These are phyloP conservation scores for Papilio glaucus DNA, from an alignment of 1,140 invertebrate genomes.

Conservation along the genomic window DNA sequence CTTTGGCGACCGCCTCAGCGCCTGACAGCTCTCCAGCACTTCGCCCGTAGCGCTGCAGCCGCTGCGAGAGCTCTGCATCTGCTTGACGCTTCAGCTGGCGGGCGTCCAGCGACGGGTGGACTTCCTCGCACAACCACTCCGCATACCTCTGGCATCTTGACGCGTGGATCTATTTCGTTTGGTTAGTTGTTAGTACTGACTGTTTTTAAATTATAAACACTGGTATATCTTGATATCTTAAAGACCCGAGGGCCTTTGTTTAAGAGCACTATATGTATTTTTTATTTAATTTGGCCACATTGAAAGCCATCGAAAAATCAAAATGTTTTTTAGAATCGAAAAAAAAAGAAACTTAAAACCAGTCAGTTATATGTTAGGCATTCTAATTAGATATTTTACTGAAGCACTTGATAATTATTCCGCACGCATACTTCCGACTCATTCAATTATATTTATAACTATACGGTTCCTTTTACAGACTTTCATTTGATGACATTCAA, in stretches of 20 bases:
- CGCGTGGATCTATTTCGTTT: conserved; percentile 91
- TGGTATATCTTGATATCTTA: neutral
- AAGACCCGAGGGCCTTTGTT: too few relatives aligned
- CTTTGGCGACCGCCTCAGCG: conserved; percentile 91
- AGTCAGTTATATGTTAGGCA: conserved; percentile 39
- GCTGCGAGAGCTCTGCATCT: conserved; percentile 67
- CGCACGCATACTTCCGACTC: conserved; percentile 12
- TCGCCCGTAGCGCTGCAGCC: conserved; percentile 52
- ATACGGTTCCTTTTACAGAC: conserved; percentile 25
- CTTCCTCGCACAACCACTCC: conserved; percentile 93
- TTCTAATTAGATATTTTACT: conserved; percentile 34
- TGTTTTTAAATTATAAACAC: conserved; percentile 49
- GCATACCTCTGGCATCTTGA: conserved; percentile 93
- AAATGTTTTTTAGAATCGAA: too few relatives aligned
- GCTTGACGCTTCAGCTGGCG: conserved; percentile 72
- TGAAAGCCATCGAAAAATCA: too few relatives aligned
- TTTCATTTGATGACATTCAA: neutral
- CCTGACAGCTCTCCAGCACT: conserved; percentile 78
- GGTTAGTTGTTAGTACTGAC: conserved; percentile 54
- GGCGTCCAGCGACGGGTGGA: conserved; percentile 92
- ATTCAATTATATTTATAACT: conserved; percentile 33
- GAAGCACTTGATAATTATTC: conserved; percentile 24
- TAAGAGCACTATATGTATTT: too few relatives aligned
- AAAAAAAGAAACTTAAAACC: conserved; percentile 39
- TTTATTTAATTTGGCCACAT: too few relatives aligned